Evolutionary conservation across 1,140 invertebrate species (phyloP).

Genomic region (Drosophila rhopaloa): DNA sequence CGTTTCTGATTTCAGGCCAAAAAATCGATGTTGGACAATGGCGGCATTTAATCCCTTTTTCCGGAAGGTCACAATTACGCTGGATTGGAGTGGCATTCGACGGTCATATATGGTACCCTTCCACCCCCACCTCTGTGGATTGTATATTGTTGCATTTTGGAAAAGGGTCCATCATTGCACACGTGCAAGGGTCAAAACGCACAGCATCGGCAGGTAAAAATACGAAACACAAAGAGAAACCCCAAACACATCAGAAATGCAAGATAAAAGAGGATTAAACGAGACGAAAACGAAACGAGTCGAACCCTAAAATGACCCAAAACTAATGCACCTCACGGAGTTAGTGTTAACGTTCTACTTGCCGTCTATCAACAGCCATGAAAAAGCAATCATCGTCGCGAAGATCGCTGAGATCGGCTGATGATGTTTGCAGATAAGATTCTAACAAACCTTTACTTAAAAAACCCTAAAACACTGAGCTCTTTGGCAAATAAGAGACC

Average conservation of each 20-base stretch:
- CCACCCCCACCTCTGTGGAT: slow-evolving; percentile 39
- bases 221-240: slow-evolving; percentile 35
- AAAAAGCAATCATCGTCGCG: slow-evolving; percentile 42
- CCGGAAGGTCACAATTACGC: slow-evolving; percentile 73
- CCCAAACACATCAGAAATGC: slow-evolving; percentile 41
- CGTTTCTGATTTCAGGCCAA: slow-evolving; percentile 42
- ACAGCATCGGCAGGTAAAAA: slow-evolving; percentile 58
- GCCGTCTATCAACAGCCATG: slow-evolving; percentile 51
- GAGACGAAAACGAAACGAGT: slow-evolving; percentile 52
- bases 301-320: slow-evolving; percentile 76
- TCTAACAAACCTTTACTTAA: slow-evolving; percentile 1
- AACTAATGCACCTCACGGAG: slow-evolving; percentile 64
- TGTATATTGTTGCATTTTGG: slow-evolving; percentile 64
- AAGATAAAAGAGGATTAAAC: slow-evolving; percentile 74
- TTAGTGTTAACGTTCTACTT: slow-evolving; percentile 37
- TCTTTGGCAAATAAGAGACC: slow-evolving; percentile 38
- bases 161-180: slow-evolving; percentile 58
- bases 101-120: slow-evolving; percentile 34
- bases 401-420: slow-evolving; percentile 41
- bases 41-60: slow-evolving; percentile 68
- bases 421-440: slow-evolving; percentile 64
- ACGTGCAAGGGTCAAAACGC: slow-evolving; percentile 71
- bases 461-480: slow-evolving; percentile 20
- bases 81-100: slow-evolving; percentile 61
- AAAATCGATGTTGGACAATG: slow-evolving; percentile 37